phyloP scores from a whole-genome alignment of 2,797 vertebrate species.

The Sorex maritimensis region DNA sequence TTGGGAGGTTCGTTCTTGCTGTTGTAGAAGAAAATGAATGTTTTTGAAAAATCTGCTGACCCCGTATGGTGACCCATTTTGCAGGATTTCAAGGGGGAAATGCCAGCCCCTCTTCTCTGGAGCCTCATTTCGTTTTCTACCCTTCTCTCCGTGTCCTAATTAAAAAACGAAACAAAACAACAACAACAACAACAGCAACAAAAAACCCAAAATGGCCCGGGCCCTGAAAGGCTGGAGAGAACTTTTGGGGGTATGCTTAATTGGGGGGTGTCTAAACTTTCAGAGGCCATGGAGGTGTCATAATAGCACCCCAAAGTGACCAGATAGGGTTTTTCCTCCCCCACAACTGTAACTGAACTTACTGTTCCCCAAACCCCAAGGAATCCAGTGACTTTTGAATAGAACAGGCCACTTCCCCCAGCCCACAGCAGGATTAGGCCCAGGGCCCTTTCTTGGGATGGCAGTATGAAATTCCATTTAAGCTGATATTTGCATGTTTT shows the following conservation, averaged over 20 bases:
- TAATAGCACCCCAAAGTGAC: not conserved
- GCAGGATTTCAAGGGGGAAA: not conserved
- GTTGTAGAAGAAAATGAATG: conserved; percentile 24
- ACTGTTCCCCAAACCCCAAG: not conserved
- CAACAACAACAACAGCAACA: too few relatives aligned
- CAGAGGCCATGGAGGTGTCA: not conserved
- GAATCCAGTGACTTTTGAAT: not conserved
- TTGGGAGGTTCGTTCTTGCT: not conserved
- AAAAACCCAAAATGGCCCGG: not conserved
- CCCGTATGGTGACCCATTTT: conserved; percentile 26
- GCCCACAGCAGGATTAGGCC: not conserved
- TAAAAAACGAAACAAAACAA: not conserved
- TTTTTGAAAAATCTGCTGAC: not conserved
- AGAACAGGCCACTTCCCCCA: not conserved
- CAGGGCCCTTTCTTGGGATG: not conserved
- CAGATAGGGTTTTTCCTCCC: not conserved
- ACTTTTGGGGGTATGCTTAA: not conserved
- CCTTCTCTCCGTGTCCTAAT: not conserved
- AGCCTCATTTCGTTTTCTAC: not conserved
- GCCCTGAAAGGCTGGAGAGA: not conserved
- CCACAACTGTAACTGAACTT: not conserved
- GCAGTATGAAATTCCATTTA: conserved; percentile 38
- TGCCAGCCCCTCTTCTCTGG: not conserved
- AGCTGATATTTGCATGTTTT: conserved; percentile 11
- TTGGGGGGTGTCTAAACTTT: conserved; percentile 33